Percentiles rank a stretch among this genome's conserved stretches.
phyloP scores from a whole-genome alignment of 2,888 invertebrate species.

The Xylophagus ater region DNA sequence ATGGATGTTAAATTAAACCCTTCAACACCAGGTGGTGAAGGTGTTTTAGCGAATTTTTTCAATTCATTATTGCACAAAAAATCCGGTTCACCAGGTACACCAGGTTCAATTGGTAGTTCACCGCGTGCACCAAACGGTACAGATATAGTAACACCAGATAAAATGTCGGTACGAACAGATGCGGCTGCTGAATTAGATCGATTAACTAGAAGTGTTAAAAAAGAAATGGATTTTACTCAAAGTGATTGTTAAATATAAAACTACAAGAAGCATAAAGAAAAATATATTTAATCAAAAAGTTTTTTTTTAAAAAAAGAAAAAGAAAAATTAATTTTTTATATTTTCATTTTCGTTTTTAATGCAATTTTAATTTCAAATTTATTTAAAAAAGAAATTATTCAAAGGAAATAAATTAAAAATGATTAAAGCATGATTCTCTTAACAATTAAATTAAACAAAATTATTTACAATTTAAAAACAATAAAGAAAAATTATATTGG shows the following conservation, averaged over 20 bases:
- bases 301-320: conserved; percentile 7
- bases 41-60: conserved; percentile 95
- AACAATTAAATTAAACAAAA: too few relatives aligned
- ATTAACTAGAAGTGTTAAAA: conserved; percentile 54
- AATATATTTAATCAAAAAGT: conserved; percentile 5
- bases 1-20: conserved; percentile 64
- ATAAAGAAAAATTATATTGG: too few relatives aligned
- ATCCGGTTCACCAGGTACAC: conserved; percentile 56
- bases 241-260: conserved; percentile 33
- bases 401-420: too few relatives aligned
- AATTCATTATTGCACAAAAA: conserved; percentile 94
- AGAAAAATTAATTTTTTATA: background rate
- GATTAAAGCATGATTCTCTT: too few relatives aligned
- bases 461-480: too few relatives aligned
- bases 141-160: conserved; percentile 44
- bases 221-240: conserved; percentile 39
- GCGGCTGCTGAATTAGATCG: conserved; percentile 89
- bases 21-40: conserved; percentile 74
- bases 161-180: conserved; percentile 69
- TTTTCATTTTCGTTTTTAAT: conserved; percentile 2
- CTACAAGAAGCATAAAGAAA: conserved; percentile 7
- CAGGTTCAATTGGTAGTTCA: conserved; percentile 39
- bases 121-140: conserved; percentile 32
- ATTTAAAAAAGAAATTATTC: too few relatives aligned
- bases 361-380: too few relatives aligned